phyloP scores from a whole-genome alignment of 2,113 vertebrate species.

The Seriola rivoliana region DNA sequence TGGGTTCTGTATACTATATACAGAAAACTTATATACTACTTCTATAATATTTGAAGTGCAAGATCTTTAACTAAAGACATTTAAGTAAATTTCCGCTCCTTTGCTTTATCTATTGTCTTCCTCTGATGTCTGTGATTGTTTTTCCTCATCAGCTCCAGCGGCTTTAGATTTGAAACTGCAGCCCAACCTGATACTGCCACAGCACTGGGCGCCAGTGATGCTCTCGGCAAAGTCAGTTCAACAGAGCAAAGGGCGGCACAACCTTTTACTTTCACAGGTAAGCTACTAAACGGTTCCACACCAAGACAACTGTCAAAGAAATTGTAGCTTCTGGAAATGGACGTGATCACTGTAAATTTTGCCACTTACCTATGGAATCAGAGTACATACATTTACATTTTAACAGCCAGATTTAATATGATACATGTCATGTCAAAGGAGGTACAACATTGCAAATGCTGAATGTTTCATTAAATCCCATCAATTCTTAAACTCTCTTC shows the following conservation, averaged over 20 bases:
- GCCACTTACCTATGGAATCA: background rate
- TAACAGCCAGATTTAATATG: background rate
- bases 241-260: background rate
- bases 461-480: background rate
- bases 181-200: background rate
- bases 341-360: background rate
- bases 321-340: no score
- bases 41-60: background rate
- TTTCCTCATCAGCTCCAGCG: background rate
- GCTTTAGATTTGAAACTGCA: accelerated
- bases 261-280: background rate
- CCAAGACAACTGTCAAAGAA: no score
- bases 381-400: background rate
- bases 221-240: background rate
- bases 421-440: background rate
- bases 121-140: background rate
- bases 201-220: accelerated
- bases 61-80: no score
- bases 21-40: no score
- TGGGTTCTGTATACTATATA: background rate
- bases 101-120: background rate
- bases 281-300: no score
- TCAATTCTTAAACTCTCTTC: background rate
- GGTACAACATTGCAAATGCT: background rate
- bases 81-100: background rate